phyloP scores from a whole-genome alignment of 2,797 vertebrate genomes.

The Sebastes itinus region DNA sequence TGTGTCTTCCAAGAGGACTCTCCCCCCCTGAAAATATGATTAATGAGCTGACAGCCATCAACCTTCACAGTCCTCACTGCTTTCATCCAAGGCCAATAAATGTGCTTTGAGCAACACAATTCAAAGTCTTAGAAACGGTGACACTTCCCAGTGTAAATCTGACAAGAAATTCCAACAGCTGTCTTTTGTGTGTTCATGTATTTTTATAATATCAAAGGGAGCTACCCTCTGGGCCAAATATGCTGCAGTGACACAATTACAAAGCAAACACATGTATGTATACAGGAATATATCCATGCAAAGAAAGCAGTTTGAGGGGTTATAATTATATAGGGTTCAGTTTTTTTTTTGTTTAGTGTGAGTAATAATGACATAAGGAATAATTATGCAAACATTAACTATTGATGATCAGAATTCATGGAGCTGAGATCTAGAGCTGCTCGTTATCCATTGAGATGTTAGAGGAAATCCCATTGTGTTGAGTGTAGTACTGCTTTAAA shows the following conservation, averaged over 20 bases:
- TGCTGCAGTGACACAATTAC: slow-evolving; percentile 29
- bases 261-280: slow-evolving; percentile 25
- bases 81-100: slow-evolving; percentile 71
- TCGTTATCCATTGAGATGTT: slow-evolving; percentile 8
- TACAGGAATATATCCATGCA: slow-evolving; percentile 5
- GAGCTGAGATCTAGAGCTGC: background rate
- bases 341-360: background rate
- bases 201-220: slow-evolving; percentile 49
- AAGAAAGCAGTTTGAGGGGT: background rate
- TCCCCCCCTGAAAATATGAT: slow-evolving; percentile 63
- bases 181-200: slow-evolving; percentile 29
- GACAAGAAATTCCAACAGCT: slow-evolving; percentile 51
- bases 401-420: background rate
- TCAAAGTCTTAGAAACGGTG: slow-evolving; percentile 53
- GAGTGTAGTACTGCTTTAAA: background rate
- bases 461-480: background rate
- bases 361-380: background rate
- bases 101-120: slow-evolving; percentile 58
- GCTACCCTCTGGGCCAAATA: slow-evolving; percentile 27
- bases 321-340: background rate
- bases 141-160: slow-evolving; percentile 49
- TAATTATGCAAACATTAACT: background rate
- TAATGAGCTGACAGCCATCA: slow-evolving; percentile 71
- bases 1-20: slow-evolving; percentile 35
- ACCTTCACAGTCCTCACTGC: slow-evolving; percentile 54